phyloP scores from a whole-genome alignment of 2,888 invertebrate genomes.

The Eupithecia abbreviata region DNA sequence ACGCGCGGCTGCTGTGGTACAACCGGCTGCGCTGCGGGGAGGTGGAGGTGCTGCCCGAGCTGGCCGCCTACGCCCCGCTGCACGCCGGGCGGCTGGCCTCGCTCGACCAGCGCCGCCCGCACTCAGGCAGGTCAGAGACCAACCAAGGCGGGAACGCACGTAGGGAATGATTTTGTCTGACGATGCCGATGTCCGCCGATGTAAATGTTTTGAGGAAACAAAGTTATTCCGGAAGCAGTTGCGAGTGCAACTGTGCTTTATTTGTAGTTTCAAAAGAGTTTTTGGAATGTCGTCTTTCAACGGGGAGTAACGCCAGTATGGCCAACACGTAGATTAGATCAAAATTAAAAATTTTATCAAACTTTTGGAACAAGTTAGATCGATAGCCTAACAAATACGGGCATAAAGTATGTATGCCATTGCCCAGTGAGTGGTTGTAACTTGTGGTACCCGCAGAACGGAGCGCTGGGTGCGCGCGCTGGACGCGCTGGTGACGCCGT shows the following conservation, averaged over 20 bases:
- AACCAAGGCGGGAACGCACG: background rate
- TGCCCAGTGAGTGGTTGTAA: background rate
- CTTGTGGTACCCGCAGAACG: constrained; percentile 44
- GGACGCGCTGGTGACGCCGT: constrained; percentile 72
- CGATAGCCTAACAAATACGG: no score
- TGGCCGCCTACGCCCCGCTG: constrained; percentile 58
- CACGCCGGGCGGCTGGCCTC: constrained; percentile 49
- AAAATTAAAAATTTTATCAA: background rate
- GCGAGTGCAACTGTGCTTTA: no score
- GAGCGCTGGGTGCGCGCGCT: constrained; percentile 53
- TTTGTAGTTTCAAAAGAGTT: no score
- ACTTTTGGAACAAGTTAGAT: no score
- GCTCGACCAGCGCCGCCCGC: constrained; percentile 2
- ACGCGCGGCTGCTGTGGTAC: background rate
- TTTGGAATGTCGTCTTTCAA: no score
- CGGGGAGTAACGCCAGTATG: no score
- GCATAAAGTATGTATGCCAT: no score
- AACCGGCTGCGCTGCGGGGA: constrained; percentile 58
- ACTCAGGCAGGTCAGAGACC: background rate
- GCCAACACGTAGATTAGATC: background rate
- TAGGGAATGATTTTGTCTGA: no score
- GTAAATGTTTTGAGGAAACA: no score
- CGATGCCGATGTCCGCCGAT: no score
- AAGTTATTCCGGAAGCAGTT: no score
- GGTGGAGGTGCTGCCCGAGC: constrained; percentile 69